Evolutionary conservation across 64 coral and sea anemone species (phyloP), one percentile per base, ranked within the genome.

Genomic region (Montipora cactus): DNA sequence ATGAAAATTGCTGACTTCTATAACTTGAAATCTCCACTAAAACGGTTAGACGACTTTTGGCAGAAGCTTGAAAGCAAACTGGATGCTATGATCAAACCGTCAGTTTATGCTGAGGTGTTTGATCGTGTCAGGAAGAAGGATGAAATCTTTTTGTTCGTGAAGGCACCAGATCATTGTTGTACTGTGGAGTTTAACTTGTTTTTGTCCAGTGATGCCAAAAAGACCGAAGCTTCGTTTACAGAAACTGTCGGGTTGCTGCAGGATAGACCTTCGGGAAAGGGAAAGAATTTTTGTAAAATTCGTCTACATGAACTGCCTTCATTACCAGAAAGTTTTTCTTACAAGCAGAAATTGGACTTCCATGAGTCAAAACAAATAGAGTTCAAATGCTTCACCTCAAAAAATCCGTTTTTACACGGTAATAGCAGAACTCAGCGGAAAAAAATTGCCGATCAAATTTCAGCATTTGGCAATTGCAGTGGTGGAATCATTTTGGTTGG

Each of bases 21-120:
- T 2, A 4, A 19, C 0, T 57, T 12, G 0, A 0, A 55, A 4
- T 0, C 6, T 23, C 18, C 20, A 5, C 8, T 10, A 0, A 0
- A 7, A 0, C 53, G 15, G 7, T 2, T 81, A 8, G 79, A 81
- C 1, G 16, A 2, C 1, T 44, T 62, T 81, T 81, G 79, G 79
- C 3, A 22, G 8, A 5, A 0, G 0, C 5, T 81, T 37, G 53
- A 81, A 13, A 4, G 10, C 4, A 81, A 81, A 62, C 25, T 83
- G 37, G 14, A 0, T 2, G 2, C 4, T 1, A 19, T 67, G 23
- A n/a, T 84, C 2, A 4, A n/a, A 1, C 81, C 81, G 49, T 67
- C 44, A 1, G 4, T 0, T 0, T 84, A 67, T 47, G 1, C 0
- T 84, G 81, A 69, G 5, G 4, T 84, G 3, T 67, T 84, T 68